Evolutionary conservation across 2,113 vertebrate species (phyloP).

Genomic region (Myotis yumanensis): DNA sequence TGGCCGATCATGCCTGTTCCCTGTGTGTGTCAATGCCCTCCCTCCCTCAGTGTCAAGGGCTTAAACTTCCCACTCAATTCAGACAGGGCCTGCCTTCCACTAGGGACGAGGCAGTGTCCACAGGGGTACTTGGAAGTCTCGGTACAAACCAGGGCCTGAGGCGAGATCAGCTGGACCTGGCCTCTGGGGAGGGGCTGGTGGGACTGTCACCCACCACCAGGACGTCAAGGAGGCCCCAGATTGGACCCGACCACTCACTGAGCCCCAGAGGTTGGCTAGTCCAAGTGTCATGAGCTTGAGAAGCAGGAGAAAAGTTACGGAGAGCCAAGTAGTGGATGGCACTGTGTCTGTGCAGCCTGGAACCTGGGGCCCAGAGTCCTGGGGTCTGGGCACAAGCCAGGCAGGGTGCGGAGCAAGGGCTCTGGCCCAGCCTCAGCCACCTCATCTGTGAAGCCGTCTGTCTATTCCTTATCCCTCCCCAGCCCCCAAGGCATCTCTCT

Average conservation of each 20-base stretch:
- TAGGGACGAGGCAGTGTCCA: accelerated
- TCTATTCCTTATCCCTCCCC: accelerated
- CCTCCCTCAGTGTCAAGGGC: not conserved
- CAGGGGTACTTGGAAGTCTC: not conserved
- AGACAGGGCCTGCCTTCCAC: not conserved
- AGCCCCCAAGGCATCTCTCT: accelerated
- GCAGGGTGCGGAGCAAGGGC: accelerated
- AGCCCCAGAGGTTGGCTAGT: not conserved
- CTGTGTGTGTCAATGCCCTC: accelerated
- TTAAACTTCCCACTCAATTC: accelerated
- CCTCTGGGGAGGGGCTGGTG: accelerated
- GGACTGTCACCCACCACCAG: not conserved
- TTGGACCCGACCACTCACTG: accelerated
- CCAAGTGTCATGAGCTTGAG: too few species aligned
- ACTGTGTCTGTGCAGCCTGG: accelerated
- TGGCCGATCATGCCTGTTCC: accelerated
- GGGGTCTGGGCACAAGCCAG: accelerated
- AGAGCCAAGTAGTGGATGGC: accelerated
- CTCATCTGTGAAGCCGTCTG: accelerated
- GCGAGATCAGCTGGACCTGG: accelerated
- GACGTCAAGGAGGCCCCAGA: not conserved
- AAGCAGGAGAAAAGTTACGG: too few species aligned
- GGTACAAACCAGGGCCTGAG: too few species aligned
- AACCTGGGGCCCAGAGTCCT: accelerated
- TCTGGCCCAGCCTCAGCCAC: accelerated